A percentile compares a stretch with the other conserved stretches of the same genome.
Evolutionary conservation across 2,797 vertebrate species (phyloP).

Genomic region (Eleutherodactylus coqui): DNA sequence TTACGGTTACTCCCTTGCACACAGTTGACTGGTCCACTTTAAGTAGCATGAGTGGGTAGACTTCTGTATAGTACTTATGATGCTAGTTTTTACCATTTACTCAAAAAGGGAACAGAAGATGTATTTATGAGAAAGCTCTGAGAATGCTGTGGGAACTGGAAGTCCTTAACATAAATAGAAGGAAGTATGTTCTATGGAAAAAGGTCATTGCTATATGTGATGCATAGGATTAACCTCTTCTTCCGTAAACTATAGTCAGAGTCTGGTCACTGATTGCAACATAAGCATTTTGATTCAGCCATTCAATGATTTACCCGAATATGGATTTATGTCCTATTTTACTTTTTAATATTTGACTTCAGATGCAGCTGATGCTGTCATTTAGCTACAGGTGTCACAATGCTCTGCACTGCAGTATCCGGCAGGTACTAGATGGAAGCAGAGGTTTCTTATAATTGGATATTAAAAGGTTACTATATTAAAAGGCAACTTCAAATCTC

Average conservation of each 20-base stretch:
- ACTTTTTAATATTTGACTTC: not conserved
- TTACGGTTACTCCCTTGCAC: not conserved
- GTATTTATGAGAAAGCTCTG: slow-evolving; percentile 24
- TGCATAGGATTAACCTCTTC: slow-evolving; percentile 4
- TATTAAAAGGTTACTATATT: too few species aligned
- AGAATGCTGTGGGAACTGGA: slow-evolving; percentile 16
- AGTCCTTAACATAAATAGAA: slow-evolving; percentile 4
- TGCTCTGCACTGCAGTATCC: not conserved
- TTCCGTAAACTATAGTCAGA: not conserved
- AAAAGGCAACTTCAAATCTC: too few species aligned
- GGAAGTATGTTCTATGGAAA: slow-evolving; percentile 30
- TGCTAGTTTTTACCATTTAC: not conserved
- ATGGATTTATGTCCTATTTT: not conserved
- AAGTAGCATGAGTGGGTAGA: not conserved
- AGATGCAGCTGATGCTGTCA: not conserved
- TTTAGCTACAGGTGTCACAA: not conserved
- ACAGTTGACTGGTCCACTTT: not conserved
- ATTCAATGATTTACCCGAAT: not conserved
- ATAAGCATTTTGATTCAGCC: not conserved
- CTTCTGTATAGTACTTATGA: not conserved
- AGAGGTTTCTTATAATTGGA: too few species aligned
- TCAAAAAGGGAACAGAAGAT: slow-evolving; percentile 29
- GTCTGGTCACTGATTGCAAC: not conserved
- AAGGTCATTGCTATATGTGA: not conserved
- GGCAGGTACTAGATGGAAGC: too few species aligned